A percentile compares a stretch with the other conserved stretches of the same genome.
Evolutionary conservation across 2,113 vertebrate genomes (phyloP).

Genomic region (Pelecanus crispus): DNA sequence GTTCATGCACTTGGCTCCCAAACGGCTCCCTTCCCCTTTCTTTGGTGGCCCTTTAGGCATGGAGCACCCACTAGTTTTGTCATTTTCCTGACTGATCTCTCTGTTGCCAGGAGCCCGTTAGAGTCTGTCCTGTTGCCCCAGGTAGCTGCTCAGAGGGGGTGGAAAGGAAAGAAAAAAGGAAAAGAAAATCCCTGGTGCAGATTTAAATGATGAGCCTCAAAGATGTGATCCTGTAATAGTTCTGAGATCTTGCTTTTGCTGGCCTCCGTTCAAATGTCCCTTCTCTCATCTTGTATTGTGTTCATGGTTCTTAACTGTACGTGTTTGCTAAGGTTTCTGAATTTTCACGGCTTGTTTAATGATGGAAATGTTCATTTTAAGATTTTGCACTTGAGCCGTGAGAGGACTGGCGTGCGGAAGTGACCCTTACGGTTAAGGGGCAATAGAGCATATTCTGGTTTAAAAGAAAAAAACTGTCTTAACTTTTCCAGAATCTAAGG

Average conservation of each 20-base stretch:
- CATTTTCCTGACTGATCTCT: neutral
- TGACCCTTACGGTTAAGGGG: neutral
- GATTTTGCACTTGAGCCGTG: neutral
- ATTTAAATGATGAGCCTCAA: neutral
- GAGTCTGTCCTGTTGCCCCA: neutral
- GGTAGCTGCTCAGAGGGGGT: neutral
- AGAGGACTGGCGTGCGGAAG: neutral
- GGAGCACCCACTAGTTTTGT: neutral
- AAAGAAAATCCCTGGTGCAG: neutral
- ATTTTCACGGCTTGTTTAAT: neutral
- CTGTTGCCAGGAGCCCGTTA: neutral
- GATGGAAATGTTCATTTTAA: neutral
- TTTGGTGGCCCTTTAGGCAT: neutral
- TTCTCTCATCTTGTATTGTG: neutral
- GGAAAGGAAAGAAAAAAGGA: neutral
- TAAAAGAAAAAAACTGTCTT: neutral
- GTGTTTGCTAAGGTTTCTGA: neutral
- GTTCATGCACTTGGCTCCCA: neutral
- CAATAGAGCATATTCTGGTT: neutral
- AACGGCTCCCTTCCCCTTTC: neutral
- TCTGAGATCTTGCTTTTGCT: neutral
- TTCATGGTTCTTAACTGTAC: rapidly evolving
- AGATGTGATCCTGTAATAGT: neutral
- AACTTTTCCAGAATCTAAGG: neutral
- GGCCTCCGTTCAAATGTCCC: neutral